A percentile compares a stretch with the other conserved stretches of the same genome.
Evolutionary conservation across 2,888 invertebrate genomes (phyloP).

Genomic region (Helobdella robusta): DNA sequence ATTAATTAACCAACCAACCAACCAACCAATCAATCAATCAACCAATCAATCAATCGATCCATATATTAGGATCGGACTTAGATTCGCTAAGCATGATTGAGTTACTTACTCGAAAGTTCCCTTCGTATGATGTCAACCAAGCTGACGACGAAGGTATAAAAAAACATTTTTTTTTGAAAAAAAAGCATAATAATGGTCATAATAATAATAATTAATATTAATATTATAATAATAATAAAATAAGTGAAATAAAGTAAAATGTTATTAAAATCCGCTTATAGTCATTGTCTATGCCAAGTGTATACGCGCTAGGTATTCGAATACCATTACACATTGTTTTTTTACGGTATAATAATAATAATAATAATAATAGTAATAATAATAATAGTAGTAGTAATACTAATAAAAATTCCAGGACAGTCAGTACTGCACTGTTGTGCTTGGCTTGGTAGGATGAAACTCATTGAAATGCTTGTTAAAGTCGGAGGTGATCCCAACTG

Average conservation of each 20-base stretch:
- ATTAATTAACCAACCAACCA: too few relatives aligned
- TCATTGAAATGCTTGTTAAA: conserved; percentile 74
- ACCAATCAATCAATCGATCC: too few relatives aligned
- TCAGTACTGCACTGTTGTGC: conserved; percentile 63
- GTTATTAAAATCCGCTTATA: too few relatives aligned
- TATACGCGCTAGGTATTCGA: too few relatives aligned
- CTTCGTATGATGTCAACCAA: neutral
- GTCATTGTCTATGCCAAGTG: too few relatives aligned
- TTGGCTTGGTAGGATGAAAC: conserved; percentile 80
- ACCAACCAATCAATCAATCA: too few relatives aligned
- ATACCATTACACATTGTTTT: too few relatives aligned
- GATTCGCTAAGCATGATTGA: conserved; percentile 9
- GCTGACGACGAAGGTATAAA: conserved; percentile 22
- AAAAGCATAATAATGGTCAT: neutral
- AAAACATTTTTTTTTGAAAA: neutral
- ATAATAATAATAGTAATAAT: neutral
- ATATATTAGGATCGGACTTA: conserved; percentile 6
- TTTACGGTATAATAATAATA: neutral
- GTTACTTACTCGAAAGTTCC: conserved; percentile 4
- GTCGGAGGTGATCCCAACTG: conserved; percentile 75
- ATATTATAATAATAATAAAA: neutral
- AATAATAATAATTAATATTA: neutral
- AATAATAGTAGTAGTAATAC: neutral
- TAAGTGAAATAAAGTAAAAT: neutral
- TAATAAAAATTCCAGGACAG: conserved; percentile 12